Percentiles rank a stretch among this genome's conserved stretches.
Conservation (phyloP, 2,113 vertebrate genomes). For the Heptranchias perlo region DNA sequence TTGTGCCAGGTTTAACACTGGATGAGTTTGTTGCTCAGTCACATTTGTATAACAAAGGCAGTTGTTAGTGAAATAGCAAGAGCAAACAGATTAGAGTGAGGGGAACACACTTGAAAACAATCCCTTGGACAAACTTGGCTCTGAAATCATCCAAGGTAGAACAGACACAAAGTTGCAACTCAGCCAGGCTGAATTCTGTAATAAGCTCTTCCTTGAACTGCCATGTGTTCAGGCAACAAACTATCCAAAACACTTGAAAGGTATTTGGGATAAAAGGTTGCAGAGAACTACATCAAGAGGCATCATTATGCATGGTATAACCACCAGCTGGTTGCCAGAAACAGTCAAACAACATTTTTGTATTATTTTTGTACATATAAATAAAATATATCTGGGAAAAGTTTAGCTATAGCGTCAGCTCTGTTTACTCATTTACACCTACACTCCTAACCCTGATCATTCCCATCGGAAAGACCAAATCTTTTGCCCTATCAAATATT, state of each 20-base stretch:
- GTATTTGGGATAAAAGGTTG: neutral
- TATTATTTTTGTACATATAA: neutral
- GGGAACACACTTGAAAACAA: conserved; percentile 76
- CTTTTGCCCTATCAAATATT: conserved; percentile 44
- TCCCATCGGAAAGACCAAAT: neutral
- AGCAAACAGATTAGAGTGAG: conserved; percentile 83
- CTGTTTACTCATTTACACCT: neutral
- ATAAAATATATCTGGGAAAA: neutral
- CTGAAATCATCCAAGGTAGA: conserved; percentile 65
- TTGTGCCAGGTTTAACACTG: conserved; percentile 72
- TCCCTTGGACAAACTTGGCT: conserved; percentile 71
- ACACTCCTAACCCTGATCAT: neutral
- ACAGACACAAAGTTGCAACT: conserved; percentile 8
- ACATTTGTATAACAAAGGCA: conserved; percentile 71
- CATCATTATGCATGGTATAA: neutral
- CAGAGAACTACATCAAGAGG: neutral
- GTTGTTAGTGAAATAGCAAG: conserved; percentile 68
- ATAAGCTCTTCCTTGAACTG: neutral
- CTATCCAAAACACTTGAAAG: conserved; percentile 15
- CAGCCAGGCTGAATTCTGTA: neutral
- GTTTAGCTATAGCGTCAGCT: neutral
- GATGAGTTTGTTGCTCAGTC: conserved; percentile 75
- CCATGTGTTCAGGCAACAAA: conserved; percentile 9
- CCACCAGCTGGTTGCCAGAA: neutral
- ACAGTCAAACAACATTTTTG: neutral